Percentiles rank a stretch among this genome's conserved stretches.
Conservation (phyloP, 2,113 vertebrate genomes). For the Cavia porcellus region DNA sequence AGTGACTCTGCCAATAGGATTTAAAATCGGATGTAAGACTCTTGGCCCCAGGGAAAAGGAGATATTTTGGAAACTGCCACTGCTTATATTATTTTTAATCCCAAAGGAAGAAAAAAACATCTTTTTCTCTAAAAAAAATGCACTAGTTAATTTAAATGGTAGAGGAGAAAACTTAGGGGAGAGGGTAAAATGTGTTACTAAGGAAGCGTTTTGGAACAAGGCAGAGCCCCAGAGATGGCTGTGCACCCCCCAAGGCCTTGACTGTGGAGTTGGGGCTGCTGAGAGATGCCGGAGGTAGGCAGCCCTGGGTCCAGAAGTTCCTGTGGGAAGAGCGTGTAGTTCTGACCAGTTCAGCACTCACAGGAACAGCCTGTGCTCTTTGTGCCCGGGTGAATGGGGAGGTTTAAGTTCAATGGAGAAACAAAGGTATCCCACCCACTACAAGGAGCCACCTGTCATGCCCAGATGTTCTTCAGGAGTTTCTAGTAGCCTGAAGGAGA, state of each 20-base stretch:
- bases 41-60: conserved; percentile 40
- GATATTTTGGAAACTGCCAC: conserved; percentile 44
- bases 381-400: neutral
- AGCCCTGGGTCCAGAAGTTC: neutral
- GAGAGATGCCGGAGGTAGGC: neutral
- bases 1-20: neutral
- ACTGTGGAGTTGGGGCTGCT: neutral
- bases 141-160: conserved; percentile 56
- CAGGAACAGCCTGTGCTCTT: neutral
- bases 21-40: conserved; percentile 18
- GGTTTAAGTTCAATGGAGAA: neutral
- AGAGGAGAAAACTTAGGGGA: neutral
- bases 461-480: neutral
- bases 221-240: neutral
- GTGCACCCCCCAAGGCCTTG: neutral
- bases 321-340: neutral
- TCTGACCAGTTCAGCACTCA: accelerated
- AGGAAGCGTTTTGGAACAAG: conserved; percentile 1
- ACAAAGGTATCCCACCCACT: neutral
- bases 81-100: conserved; percentile 72
- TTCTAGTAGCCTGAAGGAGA: neutral
- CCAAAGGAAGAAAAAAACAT: neutral
- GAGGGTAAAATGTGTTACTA: neutral
- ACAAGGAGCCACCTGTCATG: neutral
- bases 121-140: conserved; percentile 10